Evolutionary conservation across 2,113 vertebrate genomes (phyloP).

Genomic region (Cygnus buccinator): DNA sequence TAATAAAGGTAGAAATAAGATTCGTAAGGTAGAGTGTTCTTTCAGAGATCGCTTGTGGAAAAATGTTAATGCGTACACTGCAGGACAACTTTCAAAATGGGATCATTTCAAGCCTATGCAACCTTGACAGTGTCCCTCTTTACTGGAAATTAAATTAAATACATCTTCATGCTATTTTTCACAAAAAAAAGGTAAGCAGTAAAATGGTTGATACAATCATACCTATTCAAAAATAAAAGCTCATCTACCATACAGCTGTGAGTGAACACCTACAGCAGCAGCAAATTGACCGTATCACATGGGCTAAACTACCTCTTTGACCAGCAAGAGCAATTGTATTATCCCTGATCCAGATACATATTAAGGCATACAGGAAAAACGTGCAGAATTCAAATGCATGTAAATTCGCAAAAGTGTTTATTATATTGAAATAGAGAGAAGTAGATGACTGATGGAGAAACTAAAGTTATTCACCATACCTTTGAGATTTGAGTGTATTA

Average conservation of each 20-base stretch:
- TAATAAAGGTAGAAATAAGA: not conserved
- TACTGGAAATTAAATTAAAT: constrained; percentile 17
- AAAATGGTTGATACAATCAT: not conserved
- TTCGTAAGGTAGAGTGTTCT: not conserved
- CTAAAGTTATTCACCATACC: not conserved
- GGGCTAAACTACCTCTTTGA: not conserved
- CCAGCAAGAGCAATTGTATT: not conserved
- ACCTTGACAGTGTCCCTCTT: not conserved
- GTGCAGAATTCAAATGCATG: not conserved
- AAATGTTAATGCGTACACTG: not conserved
- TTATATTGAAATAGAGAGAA: not conserved
- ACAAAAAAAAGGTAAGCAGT: not conserved
- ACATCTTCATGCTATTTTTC: not conserved
- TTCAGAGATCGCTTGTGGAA: not conserved
- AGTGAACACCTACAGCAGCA: not conserved
- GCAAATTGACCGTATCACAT: not conserved
- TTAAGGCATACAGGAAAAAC: not conserved
- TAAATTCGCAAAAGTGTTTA: not conserved
- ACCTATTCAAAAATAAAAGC: not conserved
- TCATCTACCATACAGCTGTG: not conserved
- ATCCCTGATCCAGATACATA: not conserved
- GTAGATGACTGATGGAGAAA: not conserved
- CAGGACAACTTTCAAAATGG: not conserved
- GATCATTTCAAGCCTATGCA: not conserved
- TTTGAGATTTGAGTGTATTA: not conserved